Conservation (phyloP, 2,113 vertebrate genomes). For the Neolamprologus falcicula region DNA sequence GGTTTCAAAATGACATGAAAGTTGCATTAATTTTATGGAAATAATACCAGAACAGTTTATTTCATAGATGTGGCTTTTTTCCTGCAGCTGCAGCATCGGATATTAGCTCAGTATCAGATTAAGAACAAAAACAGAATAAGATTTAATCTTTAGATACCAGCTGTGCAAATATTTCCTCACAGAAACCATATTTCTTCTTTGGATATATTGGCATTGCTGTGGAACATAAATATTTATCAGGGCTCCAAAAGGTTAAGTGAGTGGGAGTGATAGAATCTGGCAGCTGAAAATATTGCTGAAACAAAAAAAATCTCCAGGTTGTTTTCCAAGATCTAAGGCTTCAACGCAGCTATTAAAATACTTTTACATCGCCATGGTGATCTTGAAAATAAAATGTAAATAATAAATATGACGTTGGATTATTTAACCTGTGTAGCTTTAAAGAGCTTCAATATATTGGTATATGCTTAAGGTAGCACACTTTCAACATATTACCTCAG, state of each 20-base stretch:
- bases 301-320: neutral
- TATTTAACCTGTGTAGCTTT: neutral
- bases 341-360: neutral
- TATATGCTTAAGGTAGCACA: neutral
- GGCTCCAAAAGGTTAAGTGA: conserved; percentile 36
- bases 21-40: neutral
- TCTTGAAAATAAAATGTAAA: neutral
- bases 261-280: conserved; percentile 45
- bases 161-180: conserved; percentile 2
- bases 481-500: neutral
- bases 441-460: neutral
- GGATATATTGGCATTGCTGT: neutral
- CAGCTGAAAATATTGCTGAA: conserved; percentile 28
- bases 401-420: neutral
- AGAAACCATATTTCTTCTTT: conserved; percentile 14
- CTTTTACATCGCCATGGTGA: neutral
- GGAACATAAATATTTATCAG: conserved; percentile 45
- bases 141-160: neutral
- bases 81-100: neutral
- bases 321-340: neutral
- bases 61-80: neutral
- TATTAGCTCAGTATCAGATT: neutral
- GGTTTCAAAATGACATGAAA: neutral
- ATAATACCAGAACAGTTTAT: neutral
- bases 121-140: neutral